Evolutionary conservation across 2,888 invertebrate species (phyloP).

Genomic region (Saturnia japonica): DNA sequence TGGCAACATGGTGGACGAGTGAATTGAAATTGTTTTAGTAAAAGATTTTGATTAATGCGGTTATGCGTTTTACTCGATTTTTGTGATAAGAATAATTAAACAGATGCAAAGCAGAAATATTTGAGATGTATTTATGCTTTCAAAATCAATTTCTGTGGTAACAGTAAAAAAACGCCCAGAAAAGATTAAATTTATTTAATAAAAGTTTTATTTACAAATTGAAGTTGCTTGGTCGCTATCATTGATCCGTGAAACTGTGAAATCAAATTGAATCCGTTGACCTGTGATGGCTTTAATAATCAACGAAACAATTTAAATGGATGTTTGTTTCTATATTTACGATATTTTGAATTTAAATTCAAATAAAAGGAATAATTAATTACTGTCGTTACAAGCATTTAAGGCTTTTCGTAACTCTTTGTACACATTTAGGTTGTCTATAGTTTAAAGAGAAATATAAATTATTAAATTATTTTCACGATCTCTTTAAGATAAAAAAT

Average conservation of each 20-base stretch:
- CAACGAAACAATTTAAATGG: constrained; percentile 12
- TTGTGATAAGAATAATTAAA: no score
- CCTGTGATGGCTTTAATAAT: constrained; percentile 11
- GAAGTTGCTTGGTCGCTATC: background rate
- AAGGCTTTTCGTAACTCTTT: background rate
- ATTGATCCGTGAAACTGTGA: constrained; percentile 11
- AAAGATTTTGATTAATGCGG: no score
- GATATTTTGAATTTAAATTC: background rate
- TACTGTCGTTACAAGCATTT: background rate
- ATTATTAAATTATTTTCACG: no score
- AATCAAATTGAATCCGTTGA: constrained; percentile 12
- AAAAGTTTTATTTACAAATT: background rate
- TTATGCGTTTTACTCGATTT: no score
- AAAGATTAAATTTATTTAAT: background rate
- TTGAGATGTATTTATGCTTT: no score
- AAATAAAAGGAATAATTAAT: background rate
- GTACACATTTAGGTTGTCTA: background rate
- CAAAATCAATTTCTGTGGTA: no score
- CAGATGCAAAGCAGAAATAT: no score
- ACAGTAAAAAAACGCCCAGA: no score
- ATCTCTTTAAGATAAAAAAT: background rate
- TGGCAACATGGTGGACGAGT: no score
- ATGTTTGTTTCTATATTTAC: background rate
- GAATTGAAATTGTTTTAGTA: no score
- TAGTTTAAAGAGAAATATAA: background rate